phyloP scores from a whole-genome alignment of 2,797 vertebrate species.

The Takifugu ocellatus region DNA sequence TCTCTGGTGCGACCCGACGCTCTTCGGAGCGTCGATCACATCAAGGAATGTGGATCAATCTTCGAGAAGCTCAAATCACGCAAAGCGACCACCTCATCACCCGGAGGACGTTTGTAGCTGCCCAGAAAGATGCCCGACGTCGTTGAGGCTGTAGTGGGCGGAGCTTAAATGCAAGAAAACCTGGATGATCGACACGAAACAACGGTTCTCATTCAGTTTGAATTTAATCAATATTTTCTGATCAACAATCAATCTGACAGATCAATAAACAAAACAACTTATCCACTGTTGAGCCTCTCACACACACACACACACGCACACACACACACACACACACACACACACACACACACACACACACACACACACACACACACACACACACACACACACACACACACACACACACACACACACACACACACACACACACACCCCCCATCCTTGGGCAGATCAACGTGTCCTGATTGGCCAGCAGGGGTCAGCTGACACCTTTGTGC shows the following conservation, averaged over 20 bases:
- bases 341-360: conserved; percentile 2
- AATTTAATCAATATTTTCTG: background rate
- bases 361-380: conserved; percentile 10
- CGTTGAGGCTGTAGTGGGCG: too few relatives aligned
- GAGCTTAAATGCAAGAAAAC: too few relatives aligned
- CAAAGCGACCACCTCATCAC: too few relatives aligned
- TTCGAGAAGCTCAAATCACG: too few relatives aligned
- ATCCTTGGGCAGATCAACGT: background rate
- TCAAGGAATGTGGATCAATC: too few relatives aligned
- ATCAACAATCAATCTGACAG: background rate
- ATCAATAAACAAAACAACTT: background rate
- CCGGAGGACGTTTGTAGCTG: too few relatives aligned
- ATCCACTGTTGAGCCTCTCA: conserved; percentile 16
- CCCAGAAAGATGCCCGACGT: too few relatives aligned
- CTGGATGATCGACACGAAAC: too few relatives aligned
- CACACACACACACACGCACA: conserved; percentile 7
- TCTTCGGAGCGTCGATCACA: too few relatives aligned
- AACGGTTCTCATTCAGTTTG: too few relatives aligned
- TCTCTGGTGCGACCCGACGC: too few relatives aligned
- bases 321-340: conserved; percentile 4
- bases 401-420: conserved; percentile 4
- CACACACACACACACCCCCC: conserved; percentile 10
- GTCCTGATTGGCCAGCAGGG: conserved; percentile 4
- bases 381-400: conserved; percentile 9
- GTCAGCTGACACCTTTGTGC: conserved; percentile 1